Base-by-base conservation (phyloP, 1,140 invertebrate genomes). In the Trichonephila clavipes region DNA sequence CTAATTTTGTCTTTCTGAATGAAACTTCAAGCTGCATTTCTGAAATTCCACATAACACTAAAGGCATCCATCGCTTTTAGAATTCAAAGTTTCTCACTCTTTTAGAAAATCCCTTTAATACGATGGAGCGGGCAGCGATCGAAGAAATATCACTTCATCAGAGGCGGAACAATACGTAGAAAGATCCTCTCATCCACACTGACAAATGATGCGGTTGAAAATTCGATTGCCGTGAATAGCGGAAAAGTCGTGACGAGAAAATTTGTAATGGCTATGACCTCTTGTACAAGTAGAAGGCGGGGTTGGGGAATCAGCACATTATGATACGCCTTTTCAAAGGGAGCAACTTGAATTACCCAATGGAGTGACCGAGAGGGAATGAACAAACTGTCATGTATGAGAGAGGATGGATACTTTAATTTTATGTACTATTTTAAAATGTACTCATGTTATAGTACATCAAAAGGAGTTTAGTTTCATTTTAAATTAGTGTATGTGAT, bases 191-290 rank as follows among this genome's bases (percentile, higher is more conserved):
- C 34, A 28, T 77, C 72, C 72, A 34, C 10, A 40, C 28, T 77
- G 72, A 40, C 72, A 77, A 77, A 77, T 28, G 72, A 69, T 69
- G 72, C 28, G 34, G 72, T 12, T 77, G 72, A 77, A 77, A 77
- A 34, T 77, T 77, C 72, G 72, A 77, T 77, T 28, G 72, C 16
- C 16, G 62, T 19, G 62, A 64, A 64, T 64, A 77, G 72, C 72
- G 72, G 72, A 16, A 72, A 72, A 81, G 81, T 90, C 88, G 88
- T 90, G 88, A 90, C 88, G 58, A 58, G 88, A 61, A 44, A 90
- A 61, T 90, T 90, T 59, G n/a, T 51, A 90, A 90, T 51, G 51
- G 72, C 51, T 34, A 8, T 81, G 66, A 81, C 88, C 72, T 81
- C 58, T 90, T 28, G 44, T 44, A 24, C 87, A 69, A 72, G 62